Conservation (phyloP, 2,797 vertebrate species). For the Philypnodon macrostomus region DNA sequence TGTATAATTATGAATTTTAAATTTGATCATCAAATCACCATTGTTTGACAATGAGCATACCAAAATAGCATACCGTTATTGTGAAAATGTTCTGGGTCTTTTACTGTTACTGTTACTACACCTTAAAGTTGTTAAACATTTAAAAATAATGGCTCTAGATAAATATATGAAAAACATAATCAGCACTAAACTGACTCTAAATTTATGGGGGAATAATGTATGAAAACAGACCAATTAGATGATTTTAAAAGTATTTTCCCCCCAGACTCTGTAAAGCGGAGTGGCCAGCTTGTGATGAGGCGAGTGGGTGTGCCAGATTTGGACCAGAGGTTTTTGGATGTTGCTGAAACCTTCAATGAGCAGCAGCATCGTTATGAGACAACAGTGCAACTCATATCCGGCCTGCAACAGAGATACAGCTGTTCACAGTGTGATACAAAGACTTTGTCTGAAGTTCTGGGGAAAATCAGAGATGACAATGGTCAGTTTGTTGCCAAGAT, state of each 20-base stretch:
- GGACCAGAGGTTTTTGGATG: constrained; percentile 70
- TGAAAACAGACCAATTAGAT: too few relatives aligned
- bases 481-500: constrained; percentile 52
- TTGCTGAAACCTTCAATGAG: constrained; percentile 73
- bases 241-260: constrained; percentile 13
- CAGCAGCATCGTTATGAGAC: constrained; percentile 68
- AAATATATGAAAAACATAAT: too few relatives aligned
- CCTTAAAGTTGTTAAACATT: too few relatives aligned
- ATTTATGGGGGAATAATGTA: too few relatives aligned
- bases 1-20: too few relatives aligned
- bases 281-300: constrained; percentile 56
- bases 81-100: too few relatives aligned
- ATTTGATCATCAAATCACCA: too few relatives aligned
- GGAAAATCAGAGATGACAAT: constrained; percentile 66
- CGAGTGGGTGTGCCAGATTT: constrained; percentile 63
- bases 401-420: constrained; percentile 48
- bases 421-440: constrained; percentile 41
- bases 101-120: too few relatives aligned
- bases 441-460: constrained; percentile 62
- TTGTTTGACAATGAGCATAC: too few relatives aligned
- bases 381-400: constrained; percentile 54
- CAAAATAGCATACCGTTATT: too few relatives aligned
- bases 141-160: too few relatives aligned
- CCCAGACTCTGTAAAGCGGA: constrained; percentile 11
- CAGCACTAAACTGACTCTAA: too few relatives aligned